A percentile compares a stretch with the other conserved stretches of the same genome.
Conservation (phyloP, 2,888 invertebrate genomes). For the Epistrophe eligans region DNA sequence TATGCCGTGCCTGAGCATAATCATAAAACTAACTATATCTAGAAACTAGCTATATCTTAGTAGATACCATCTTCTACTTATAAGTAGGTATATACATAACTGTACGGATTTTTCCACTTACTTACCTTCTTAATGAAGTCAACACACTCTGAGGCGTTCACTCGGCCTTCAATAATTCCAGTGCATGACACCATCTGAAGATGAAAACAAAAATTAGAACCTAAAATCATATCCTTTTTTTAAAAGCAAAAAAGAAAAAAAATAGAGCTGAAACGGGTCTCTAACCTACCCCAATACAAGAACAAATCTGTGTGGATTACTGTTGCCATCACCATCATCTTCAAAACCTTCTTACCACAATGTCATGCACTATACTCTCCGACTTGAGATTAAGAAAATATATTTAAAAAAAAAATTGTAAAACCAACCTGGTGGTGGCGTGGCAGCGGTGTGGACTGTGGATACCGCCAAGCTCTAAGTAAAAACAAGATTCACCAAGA, state of each 20-base stretch:
- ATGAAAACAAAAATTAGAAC: constrained; percentile 15
- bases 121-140: constrained; percentile 58
- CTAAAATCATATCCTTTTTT: constrained; percentile 68
- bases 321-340: constrained; percentile 29
- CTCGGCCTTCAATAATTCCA: constrained; percentile 8
- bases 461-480: not conserved
- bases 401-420: constrained; percentile 17
- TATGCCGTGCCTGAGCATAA: too few species aligned
- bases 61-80: too few species aligned
- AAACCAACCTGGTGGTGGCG: not conserved
- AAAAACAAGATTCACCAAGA: not conserved
- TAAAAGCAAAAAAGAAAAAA: constrained; percentile 57
- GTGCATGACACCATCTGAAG: not conserved
- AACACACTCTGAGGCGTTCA: constrained; percentile 51
- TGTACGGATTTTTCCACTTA: constrained; percentile 60
- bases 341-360: constrained; percentile 1
- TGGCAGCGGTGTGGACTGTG: not conserved
- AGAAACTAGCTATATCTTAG: too few species aligned
- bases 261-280: constrained; percentile 35
- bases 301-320: constrained; percentile 47
- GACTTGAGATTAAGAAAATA: constrained; percentile 25
- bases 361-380: not conserved
- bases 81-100: too few species aligned
- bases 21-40: too few species aligned
- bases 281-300: constrained; percentile 6